Evolutionary conservation across 2,797 vertebrate species (phyloP).

Genomic region (Thalassophryne amazonica): DNA sequence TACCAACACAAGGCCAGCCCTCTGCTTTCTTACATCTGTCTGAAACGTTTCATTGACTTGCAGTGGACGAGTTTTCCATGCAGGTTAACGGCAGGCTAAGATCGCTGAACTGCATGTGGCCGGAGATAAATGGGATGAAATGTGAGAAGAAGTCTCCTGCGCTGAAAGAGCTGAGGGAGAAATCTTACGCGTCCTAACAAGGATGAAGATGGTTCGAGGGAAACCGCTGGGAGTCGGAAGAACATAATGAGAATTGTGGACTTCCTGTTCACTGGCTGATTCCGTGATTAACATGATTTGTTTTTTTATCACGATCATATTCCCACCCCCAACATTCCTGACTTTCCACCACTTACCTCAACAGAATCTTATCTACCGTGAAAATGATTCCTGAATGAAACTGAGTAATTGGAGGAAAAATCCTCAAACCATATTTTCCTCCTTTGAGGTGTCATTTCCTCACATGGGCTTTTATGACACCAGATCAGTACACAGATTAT

Average conservation of each 20-base stretch:
- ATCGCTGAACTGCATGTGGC: constrained; percentile 67
- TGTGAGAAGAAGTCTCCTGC: constrained; percentile 68
- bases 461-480: no score
- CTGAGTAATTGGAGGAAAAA: no score
- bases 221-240: constrained; percentile 39
- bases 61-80: constrained; percentile 51
- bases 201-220: constrained; percentile 45
- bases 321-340: constrained; percentile 13
- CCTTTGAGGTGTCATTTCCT: no score
- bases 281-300: constrained; percentile 40
- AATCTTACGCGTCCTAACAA: constrained; percentile 49
- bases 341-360: constrained; percentile 13
- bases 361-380: constrained; percentile 10
- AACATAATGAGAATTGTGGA: constrained; percentile 52
- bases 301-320: constrained; percentile 32
- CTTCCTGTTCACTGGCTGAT: constrained; percentile 51
- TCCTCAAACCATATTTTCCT: no score
- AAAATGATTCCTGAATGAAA: no score
- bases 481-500: no score
- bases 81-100: constrained; percentile 68
- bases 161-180: constrained; percentile 46
- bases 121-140: constrained; percentile 74
- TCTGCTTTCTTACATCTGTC: constrained; percentile 17
- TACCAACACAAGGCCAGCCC: constrained; percentile 39
- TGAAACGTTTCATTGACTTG: constrained; percentile 68